Conservation (phyloP, 2,113 vertebrate genomes). For the Prionailurus bengalensis region DNA sequence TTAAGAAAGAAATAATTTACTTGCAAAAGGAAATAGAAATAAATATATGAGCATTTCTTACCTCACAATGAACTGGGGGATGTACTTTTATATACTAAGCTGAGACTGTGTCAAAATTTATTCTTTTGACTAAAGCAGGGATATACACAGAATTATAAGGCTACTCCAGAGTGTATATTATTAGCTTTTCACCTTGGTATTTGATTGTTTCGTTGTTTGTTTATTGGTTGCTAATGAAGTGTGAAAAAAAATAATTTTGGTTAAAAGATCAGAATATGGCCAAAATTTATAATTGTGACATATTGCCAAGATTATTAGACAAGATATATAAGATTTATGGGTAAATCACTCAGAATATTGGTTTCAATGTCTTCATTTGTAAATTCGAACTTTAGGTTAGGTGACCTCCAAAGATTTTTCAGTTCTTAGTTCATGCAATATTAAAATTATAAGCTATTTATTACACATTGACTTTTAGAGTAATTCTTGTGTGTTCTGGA, state of each 20-base stretch:
- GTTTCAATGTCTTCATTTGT: not conserved
- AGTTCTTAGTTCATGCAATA: not conserved
- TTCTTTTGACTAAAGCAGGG: not conserved
- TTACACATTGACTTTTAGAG: not conserved
- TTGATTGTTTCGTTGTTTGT: not conserved
- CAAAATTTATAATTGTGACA: not conserved
- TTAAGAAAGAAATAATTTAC: not conserved
- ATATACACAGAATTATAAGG: not conserved
- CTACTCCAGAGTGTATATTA: not conserved
- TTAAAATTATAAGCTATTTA: not conserved
- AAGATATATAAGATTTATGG: not conserved
- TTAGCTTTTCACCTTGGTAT: not conserved
- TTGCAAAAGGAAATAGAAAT: not conserved
- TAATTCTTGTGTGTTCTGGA: not conserved
- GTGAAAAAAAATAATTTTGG: not conserved
- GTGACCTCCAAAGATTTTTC: not conserved
- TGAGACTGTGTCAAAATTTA: not conserved
- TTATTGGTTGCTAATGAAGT: not conserved
- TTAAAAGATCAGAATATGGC: not conserved
- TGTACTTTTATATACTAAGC: not conserved
- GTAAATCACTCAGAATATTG: not conserved
- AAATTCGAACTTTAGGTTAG: not conserved
- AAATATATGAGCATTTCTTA: not conserved
- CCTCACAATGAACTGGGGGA: not conserved
- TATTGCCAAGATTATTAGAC: not conserved